Evolutionary conservation across 1,140 invertebrate genomes (phyloP), one percentile per base, ranked within the genome.

Genomic region (Drosophila ananassae): DNA sequence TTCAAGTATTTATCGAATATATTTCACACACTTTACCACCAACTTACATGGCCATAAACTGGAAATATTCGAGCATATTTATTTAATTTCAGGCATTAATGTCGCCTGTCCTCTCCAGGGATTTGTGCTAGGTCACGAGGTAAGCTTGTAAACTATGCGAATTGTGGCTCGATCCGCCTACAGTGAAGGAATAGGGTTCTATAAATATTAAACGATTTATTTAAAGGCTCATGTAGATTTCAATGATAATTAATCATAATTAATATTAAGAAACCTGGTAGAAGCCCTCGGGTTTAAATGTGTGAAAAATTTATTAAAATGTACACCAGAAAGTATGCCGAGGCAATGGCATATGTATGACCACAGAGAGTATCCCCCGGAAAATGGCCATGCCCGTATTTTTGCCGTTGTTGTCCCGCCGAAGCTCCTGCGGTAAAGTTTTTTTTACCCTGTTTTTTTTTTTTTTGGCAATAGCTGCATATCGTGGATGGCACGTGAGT

Each of bases 401-500:
- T 76, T 76, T 25, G 32, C 47, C 17, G 41, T 44, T 44, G 47
- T 57, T 69, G 51, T 66, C 66, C 67, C 64, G 51, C 63, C 51
- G 59, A 68, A 25, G 55, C 71, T 67, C 69, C 82, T 82, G 83
- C 83, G 79, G 74, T 76, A 62, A 82, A 82, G 74, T 82, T 44
- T 68, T 28, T 53, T 28, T 47, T 37, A 10, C 21, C 0, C 1
- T 44, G 39, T 28, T 3, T 28, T 17, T 17, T 54, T 46, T 52
- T 28, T 44, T 56, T 58, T 62, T 39, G 52, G 41, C 63, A 48
- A 56, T 69, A 57, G 63, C 66, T 57, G 66, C 63, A 69, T 69
- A 69, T 69, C 66, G 66, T 68, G 50, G 51, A 69, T 69, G 74
- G 79, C 82, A 87, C 83, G 82, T 87, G 83, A 87, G 82, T 60